Evolutionary conservation across 1,140 invertebrate genomes (phyloP), one percentile per base, ranked within the genome.

Genomic region (Drosophila suzukii): DNA sequence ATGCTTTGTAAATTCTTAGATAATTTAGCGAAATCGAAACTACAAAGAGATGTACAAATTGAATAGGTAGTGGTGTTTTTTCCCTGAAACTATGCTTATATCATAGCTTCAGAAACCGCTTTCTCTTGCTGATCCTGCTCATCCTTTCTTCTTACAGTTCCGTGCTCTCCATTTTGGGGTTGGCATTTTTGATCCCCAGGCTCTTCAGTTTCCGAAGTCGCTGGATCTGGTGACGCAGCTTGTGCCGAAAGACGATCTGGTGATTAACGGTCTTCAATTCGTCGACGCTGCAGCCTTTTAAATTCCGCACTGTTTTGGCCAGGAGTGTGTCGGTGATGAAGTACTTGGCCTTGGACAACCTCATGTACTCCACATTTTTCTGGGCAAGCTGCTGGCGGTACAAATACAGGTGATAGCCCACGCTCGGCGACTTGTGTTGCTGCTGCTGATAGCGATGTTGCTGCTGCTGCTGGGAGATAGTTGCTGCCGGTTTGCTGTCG

Each of bases 281-380:
- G 27, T 91, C 89, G 6, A 74, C 27, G 56, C 51, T 82, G 84
- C 78, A 80, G 24, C 73, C 73, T 6, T 89, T 74, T 10, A 91
- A 50, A 47, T 91, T 89, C 27, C 76, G 76, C 47, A 91, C 75
- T 6, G 78, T 91, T 32, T 85, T 80, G 44, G 70, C 63, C 61
- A 91, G 51, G 27, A 91, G 62, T 3, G 79, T 83, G 47, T 91
- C 89, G 27, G 89, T 91, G 38, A 91, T 89, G 36, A 76, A 80
- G 57, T 91, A 85, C 71, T 91, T 91, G 34, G 89, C 81, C 50
- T 85, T 85, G 30, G 84, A 77, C 39, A 91, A 44, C 27, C 89
- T 73, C 51, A 85, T 82, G 11, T 84, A 88, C 43, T 86, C 82
- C 41, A 84, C 78, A 12, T 91, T 82, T 36, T 74, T 72, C 15